Percentiles rank a stretch among this genome's conserved stretches.
Evolutionary conservation across 1,140 invertebrate genomes (phyloP).

Genomic region (Cydia splendana): DNA sequence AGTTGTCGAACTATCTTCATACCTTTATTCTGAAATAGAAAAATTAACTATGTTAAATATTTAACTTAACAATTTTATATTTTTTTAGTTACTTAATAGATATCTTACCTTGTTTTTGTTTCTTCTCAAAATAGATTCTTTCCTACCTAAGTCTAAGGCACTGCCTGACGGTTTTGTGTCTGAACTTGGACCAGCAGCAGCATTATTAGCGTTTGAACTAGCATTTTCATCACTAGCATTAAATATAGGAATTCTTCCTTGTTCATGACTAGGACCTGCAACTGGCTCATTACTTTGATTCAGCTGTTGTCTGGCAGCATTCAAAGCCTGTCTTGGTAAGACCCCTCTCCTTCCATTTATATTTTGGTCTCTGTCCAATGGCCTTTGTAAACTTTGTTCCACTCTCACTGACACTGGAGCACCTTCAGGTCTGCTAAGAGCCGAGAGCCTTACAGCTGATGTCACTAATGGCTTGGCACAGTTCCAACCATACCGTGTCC

Average conservation of each 20-base stretch:
- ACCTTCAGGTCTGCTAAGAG: constrained; percentile 62
- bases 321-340: constrained; percentile 70
- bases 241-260: constrained; percentile 45
- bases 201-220: constrained; percentile 44
- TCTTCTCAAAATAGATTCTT: constrained; percentile 60
- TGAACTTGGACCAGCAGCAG: constrained; percentile 48
- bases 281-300: constrained; percentile 55
- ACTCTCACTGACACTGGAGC: constrained; percentile 69
- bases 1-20: constrained; percentile 75
- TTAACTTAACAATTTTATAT: not conserved
- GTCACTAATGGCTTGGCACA: constrained; percentile 72
- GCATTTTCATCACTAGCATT: constrained; percentile 50
- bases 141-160: constrained; percentile 56
- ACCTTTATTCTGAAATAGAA: constrained; percentile 72
- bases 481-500: constrained; percentile 77
- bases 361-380: constrained; percentile 85
- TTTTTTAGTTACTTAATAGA: not conserved
- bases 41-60: constrained; percentile 10
- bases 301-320: constrained; percentile 42
- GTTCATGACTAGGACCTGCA: constrained; percentile 68
- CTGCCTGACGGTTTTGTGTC: constrained; percentile 50
- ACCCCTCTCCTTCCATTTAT: constrained; percentile 86
- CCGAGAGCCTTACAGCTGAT: constrained; percentile 71
- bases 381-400: constrained; percentile 71
- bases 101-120: constrained; percentile 66